phyloP scores from a whole-genome alignment of 2,113 vertebrate species.

The Tonatia bakeri region DNA sequence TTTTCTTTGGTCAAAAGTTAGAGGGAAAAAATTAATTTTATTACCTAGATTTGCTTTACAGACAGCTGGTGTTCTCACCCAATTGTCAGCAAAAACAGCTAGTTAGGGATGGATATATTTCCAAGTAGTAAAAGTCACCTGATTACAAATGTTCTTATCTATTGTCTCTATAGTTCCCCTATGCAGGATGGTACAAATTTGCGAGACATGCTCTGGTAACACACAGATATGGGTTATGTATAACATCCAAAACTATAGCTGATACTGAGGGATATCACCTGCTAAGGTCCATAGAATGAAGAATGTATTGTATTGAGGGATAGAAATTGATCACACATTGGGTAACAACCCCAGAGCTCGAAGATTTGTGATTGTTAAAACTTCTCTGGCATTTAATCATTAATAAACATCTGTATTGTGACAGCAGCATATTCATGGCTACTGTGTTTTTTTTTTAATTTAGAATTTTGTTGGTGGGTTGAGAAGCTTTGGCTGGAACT shows the following conservation, averaged over 20 bases:
- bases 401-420: slow-evolving; percentile 74
- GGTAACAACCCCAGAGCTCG: slow-evolving; percentile 58
- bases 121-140: slow-evolving; percentile 53
- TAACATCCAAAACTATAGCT: slow-evolving; percentile 64
- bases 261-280: slow-evolving; percentile 55
- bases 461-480: neutral
- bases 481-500: neutral
- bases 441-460: neutral
- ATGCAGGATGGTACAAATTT: slow-evolving; percentile 42
- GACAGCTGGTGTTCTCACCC: neutral
- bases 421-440: slow-evolving; percentile 54
- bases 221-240: slow-evolving; percentile 56
- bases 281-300: slow-evolving; percentile 53
- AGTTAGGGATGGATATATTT: slow-evolving; percentile 58
- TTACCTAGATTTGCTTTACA: slow-evolving; percentile 47
- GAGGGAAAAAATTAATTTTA: slow-evolving; percentile 52
- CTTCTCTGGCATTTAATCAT: slow-evolving; percentile 72
- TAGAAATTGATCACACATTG: slow-evolving; percentile 55
- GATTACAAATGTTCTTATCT: slow-evolving; percentile 54
- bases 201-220: slow-evolving; percentile 46
- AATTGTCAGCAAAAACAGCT: slow-evolving; percentile 49
- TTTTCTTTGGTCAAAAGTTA: slow-evolving; percentile 57
- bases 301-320: slow-evolving; percentile 68
- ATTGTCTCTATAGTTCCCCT: slow-evolving; percentile 55
- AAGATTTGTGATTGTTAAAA: slow-evolving; percentile 74